Conservation (phyloP, 1,140 invertebrate genomes). For the Colletes gigas region DNA sequence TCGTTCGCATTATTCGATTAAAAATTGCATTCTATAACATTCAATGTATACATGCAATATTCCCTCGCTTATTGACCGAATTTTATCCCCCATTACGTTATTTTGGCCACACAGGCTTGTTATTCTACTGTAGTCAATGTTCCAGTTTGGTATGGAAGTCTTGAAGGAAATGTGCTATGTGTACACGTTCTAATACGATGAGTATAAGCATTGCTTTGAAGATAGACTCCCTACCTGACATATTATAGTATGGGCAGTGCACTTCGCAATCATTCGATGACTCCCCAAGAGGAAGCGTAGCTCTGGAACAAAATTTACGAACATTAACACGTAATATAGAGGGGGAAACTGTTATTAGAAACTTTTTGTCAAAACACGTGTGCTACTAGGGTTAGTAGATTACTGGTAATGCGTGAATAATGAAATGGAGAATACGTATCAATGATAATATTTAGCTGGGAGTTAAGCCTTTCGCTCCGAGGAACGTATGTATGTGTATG, state of each 20-base stretch:
- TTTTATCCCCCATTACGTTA: no score
- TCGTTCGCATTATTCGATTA: not conserved
- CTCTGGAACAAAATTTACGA: conserved; percentile 82
- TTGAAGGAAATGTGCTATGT: conserved; percentile 15
- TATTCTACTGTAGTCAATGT: no score
- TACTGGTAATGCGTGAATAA: conserved; percentile 13
- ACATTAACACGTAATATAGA: conserved; percentile 5
- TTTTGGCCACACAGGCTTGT: no score
- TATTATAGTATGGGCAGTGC: conserved; percentile 76
- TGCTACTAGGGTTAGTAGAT: conserved; percentile 46
- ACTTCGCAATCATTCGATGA: conserved; percentile 81
- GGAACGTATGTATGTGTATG: no score
- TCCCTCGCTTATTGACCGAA: no score
- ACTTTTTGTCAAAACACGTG: conserved; percentile 27
- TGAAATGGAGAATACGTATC: conserved; percentile 27
- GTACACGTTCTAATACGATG: not conserved
- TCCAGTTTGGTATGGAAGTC: not conserved
- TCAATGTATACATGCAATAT: no score
- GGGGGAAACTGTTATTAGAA: not conserved
- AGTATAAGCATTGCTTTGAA: not conserved
- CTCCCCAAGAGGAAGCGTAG: conserved; percentile 89
- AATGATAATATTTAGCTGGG: conserved; percentile 24
- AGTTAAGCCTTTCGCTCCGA: not conserved
- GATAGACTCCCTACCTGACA: conserved; percentile 75
- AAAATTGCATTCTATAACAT: not conserved